These are phyloP conservation scores for Cryptus armator DNA, from an alignment of 2,888 invertebrate species.

Conservation along the genomic window DNA sequence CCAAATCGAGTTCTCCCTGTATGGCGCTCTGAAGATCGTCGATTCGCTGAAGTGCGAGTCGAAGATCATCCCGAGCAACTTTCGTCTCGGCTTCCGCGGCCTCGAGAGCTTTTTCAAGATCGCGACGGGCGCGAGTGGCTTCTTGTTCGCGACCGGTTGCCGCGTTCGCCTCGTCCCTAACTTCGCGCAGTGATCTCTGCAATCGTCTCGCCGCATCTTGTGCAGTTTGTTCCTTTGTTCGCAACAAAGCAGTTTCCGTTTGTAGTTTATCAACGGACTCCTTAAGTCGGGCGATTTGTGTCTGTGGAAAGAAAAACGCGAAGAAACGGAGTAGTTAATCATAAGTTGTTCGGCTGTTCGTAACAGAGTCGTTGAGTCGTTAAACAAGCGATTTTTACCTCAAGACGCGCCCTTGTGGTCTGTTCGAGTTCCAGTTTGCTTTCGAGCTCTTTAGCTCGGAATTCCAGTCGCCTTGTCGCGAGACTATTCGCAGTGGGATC, in stretches of 20 bases:
- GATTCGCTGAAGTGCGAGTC: conserved; percentile 95
- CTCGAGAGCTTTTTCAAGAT: conserved; percentile 91
- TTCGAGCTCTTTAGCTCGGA: conserved; percentile 95
- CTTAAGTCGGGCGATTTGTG: conserved; percentile 89
- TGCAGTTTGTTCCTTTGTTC: conserved; percentile 91
- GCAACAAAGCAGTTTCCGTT: conserved; percentile 90
- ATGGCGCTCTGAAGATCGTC: conserved; percentile 97
- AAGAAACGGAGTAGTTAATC: not conserved
- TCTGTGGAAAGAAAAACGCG: conserved; percentile 73
- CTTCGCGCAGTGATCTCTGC: conserved; percentile 90
- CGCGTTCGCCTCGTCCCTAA: conserved; percentile 92
- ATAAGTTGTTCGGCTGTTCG: not conserved
- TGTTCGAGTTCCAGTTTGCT: conserved; percentile 96
- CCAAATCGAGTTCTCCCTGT: conserved; percentile 92
- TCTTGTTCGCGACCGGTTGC: conserved; percentile 92
- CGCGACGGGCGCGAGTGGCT: conserved; percentile 90
- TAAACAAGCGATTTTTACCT: conserved; percentile 86
- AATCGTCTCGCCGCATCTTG: conserved; percentile 92
- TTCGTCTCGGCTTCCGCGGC: conserved; percentile 90
- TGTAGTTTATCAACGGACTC: conserved; percentile 91
- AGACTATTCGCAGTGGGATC: conserved; percentile 91
- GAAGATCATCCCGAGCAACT: conserved; percentile 92
- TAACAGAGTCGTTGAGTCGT: not conserved
- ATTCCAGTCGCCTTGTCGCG: conserved; percentile 91
- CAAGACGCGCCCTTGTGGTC: conserved; percentile 94